Conservation (phyloP, 2,797 vertebrate species). For the Epinephelus malabaricus region DNA sequence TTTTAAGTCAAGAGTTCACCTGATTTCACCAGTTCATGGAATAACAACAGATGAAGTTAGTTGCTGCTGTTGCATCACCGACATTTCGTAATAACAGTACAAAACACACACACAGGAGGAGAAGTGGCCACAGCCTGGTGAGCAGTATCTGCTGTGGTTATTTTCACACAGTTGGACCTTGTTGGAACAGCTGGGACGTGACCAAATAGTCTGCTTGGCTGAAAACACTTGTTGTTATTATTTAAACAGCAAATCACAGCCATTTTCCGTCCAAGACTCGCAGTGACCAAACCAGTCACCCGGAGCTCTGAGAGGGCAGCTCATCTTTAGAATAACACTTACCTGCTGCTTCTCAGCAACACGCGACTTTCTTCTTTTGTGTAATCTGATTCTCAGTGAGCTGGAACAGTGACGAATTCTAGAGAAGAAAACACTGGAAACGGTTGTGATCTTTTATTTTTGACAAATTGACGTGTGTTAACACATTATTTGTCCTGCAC, state of each 20-base stretch:
- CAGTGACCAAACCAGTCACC: not conserved
- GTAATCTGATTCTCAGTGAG: not conserved
- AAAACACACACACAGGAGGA: not conserved
- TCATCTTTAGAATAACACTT: not conserved
- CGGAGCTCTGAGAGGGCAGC: not conserved
- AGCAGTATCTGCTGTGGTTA: not conserved
- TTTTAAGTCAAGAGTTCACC: too few species aligned
- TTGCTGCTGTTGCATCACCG: too few species aligned
- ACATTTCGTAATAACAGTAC: not conserved
- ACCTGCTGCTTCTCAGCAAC: not conserved
- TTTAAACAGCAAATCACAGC: conserved; percentile 9
- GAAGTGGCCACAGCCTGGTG: not conserved
- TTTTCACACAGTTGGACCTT: not conserved
- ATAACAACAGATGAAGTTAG: too few species aligned
- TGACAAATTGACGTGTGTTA: not conserved
- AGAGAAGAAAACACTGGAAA: not conserved
- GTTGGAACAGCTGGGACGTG: conserved; percentile 6
- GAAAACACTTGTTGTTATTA: conserved; percentile 6
- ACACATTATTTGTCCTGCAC: not conserved
- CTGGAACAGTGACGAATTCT: not conserved
- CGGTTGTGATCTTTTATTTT: not conserved
- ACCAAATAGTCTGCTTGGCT: conserved; percentile 9
- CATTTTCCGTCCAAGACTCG: not conserved
- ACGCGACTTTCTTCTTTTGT: too few species aligned
- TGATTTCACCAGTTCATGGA: too few species aligned